Evolutionary conservation across 2,888 invertebrate genomes (phyloP).

Genomic region (Acronicta psi): DNA sequence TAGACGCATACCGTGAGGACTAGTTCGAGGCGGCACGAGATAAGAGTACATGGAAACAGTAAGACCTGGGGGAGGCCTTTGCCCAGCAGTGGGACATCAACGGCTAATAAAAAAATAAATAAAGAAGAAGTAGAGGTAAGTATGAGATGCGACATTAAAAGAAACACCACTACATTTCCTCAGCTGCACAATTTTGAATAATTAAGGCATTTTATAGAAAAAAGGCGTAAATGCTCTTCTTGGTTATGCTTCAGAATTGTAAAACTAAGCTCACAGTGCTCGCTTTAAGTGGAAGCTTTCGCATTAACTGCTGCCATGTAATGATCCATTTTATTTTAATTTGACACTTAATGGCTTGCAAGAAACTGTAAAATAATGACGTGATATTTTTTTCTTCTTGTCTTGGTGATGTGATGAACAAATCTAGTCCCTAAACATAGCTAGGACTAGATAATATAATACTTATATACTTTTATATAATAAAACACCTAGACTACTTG

Average conservation of each 20-base stretch:
- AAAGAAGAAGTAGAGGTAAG: no score
- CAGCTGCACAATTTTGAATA: neutral
- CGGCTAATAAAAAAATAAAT: no score
- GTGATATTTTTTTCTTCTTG: neutral
- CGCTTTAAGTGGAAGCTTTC: conserved; percentile 9
- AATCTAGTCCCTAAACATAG: no score
- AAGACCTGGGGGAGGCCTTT: no score
- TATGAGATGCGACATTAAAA: neutral
- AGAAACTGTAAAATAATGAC: conserved; percentile 1
- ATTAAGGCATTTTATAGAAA: neutral
- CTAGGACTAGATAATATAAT: no score
- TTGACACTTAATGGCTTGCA: conserved; percentile 27
- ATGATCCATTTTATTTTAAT: conserved; percentile 39
- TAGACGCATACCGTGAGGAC: no score
- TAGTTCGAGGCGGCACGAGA: no score
- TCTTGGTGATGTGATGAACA: no score
- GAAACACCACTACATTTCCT: neutral
- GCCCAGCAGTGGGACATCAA: no score
- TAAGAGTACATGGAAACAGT: no score
- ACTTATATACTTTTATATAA: no score
- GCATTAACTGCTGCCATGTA: conserved; percentile 20
- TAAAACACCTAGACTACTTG: no score
- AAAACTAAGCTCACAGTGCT: conserved; percentile 1
- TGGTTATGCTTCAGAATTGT: conserved; percentile 11
- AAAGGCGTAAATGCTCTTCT: neutral